Base-by-base conservation (phyloP, 2,797 vertebrate species). In the Macrochelys suwanniensis region DNA sequence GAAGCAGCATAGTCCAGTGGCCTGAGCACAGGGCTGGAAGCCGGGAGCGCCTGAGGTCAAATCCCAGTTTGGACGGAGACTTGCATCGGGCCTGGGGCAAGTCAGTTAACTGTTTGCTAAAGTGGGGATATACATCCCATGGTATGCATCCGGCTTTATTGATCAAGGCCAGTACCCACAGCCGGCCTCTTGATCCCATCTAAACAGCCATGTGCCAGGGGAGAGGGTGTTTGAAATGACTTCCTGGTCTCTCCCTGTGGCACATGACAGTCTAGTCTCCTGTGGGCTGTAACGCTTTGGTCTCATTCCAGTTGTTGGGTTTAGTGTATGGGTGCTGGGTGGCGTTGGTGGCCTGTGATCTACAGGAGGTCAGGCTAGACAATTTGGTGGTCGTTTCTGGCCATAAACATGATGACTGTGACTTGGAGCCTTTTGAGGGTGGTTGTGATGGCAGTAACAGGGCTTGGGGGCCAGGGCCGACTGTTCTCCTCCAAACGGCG, bases 51-150 rank as follows among this genome's bases (percentile, higher is more conserved):
- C 26, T 49, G 45, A 77, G 42, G 28, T 49, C 28, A 31, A 28
- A 59, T 49, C 59, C 42, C 16, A 28, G 13, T 53, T 80, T 93
- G 82, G 47, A 37, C 45, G 5, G 86, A 61, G 77, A 7, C 83
- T 92, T 82, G 81, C 26, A 23, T 6, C 33, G 76, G 88, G 56
- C 53, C 86, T 10, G 11, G 2, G 13, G 11, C 7, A 71, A 82
- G 49, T 47, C 45, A 10, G 8, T 19, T 85, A 3, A 9, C 21
- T 37, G 26, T 57, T 26, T 53, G 65, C 82, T 77, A 51, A 85
- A 6, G 51, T 3, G 19, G 28, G 13, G 15, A 16, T 47, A 31
- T 7, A 1, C 0, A 10, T 42, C 31, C 2, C 0, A 0, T 57
- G 59, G 37, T 6, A 23, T 17, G 15, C 15, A 2, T 31, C 45